A percentile compares a stretch with the other conserved stretches of the same genome.
Evolutionary conservation across 2,888 invertebrate species (phyloP).

Genomic region (Plebejus argus): DNA sequence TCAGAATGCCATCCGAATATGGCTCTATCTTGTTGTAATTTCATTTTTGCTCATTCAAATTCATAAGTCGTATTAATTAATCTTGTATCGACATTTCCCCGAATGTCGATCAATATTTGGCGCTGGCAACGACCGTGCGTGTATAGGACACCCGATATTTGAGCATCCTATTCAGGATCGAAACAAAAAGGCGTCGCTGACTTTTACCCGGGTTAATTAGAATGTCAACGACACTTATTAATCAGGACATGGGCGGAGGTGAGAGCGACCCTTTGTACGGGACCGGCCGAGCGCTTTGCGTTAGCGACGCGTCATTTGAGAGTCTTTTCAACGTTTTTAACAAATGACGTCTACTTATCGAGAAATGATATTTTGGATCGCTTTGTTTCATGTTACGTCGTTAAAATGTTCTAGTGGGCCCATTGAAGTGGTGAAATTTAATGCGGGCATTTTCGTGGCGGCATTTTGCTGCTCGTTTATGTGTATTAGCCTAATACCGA

Average conservation of each 20-base stretch:
- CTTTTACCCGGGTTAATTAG: constrained; percentile 76
- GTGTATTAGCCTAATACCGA: neutral
- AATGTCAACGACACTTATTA: constrained; percentile 77
- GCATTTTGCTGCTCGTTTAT: neutral
- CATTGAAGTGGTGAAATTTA: neutral
- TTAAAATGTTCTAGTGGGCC: constrained; percentile 15
- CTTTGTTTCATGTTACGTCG: constrained; percentile 11
- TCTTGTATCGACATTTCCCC: constrained; percentile 7
- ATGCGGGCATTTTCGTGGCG: neutral
- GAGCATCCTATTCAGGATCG: constrained; percentile 57
- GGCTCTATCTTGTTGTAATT: neutral
- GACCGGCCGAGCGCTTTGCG: constrained; percentile 36
- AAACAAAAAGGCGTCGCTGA: constrained; percentile 66
- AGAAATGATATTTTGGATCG: constrained; percentile 21
- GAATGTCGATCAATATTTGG: constrained; percentile 19
- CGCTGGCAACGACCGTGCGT: neutral
- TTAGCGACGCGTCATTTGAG: constrained; percentile 42
- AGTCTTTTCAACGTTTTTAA: constrained; percentile 31
- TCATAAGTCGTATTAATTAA: constrained; percentile 4
- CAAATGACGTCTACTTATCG: constrained; percentile 25
- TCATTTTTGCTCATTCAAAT: neutral
- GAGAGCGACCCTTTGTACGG: constrained; percentile 39
- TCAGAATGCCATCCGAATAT: neutral
- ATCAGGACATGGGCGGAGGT: constrained; percentile 56
- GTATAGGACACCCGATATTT: constrained; percentile 46